Percentiles rank a stretch among this genome's conserved stretches.
Conservation (phyloP, 2,113 vertebrate genomes). For the Anhinga rufa region DNA sequence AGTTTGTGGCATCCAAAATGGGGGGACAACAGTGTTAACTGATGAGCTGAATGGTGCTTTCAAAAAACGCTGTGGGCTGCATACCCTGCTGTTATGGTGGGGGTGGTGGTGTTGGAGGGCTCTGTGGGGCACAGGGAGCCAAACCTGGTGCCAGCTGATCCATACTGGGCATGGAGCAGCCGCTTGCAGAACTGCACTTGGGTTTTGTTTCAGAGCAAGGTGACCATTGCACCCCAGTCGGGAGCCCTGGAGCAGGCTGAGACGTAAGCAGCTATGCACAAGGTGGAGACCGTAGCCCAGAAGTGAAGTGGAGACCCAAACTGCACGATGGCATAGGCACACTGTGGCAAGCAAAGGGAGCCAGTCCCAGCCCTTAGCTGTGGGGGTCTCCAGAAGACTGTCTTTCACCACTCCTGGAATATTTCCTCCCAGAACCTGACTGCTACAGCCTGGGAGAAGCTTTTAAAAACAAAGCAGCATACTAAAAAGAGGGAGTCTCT, state of each 20-base stretch:
- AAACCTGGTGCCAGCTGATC: background rate
- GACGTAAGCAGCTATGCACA: background rate
- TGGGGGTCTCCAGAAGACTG: background rate
- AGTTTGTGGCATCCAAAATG: background rate
- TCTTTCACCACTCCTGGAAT: background rate
- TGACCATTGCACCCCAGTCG: background rate
- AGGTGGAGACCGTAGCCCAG: background rate
- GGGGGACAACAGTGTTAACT: background rate
- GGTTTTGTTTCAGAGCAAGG: background rate
- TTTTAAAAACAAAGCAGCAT: background rate
- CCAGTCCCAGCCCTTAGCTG: background rate
- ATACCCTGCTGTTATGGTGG: background rate
- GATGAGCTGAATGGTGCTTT: background rate
- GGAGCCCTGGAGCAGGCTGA: background rate
- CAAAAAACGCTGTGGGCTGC: background rate
- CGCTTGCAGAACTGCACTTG: background rate
- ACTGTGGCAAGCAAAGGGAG: background rate
- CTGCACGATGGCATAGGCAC: rapidly evolving
- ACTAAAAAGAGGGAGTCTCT: background rate
- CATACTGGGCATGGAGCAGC: background rate
- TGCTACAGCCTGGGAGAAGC: background rate
- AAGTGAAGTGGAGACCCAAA: background rate
- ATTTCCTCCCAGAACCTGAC: background rate
- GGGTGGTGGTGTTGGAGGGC: background rate
- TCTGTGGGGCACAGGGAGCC: background rate